Percentiles rank a stretch among this genome's conserved stretches.
Conservation (phyloP, 1,140 invertebrate species). For the Musca domestica region DNA sequence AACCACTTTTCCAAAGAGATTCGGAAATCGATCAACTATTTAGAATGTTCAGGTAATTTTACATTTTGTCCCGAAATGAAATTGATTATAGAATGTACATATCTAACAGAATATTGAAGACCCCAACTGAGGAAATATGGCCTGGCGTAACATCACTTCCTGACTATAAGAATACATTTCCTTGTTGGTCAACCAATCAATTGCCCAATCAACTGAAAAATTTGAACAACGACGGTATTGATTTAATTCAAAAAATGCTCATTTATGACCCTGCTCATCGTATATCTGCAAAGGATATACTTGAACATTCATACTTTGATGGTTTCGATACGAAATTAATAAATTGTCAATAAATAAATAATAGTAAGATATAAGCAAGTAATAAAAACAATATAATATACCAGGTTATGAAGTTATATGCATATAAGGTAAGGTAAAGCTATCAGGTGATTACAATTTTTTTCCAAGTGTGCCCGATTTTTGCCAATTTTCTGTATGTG, state of each 20-base stretch:
- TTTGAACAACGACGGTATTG: conserved; percentile 65
- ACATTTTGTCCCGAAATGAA: not conserved
- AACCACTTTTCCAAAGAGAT: conserved; percentile 91
- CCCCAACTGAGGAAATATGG: conserved; percentile 88
- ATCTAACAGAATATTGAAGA: conserved; percentile 63
- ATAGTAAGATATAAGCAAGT: no score
- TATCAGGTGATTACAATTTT: no score
- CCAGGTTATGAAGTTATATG: no score
- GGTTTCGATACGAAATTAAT: conserved; percentile 53
- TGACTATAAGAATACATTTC: conserved; percentile 70
- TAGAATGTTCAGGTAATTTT: conserved; percentile 77
- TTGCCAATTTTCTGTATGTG: no score
- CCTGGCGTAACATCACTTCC: conserved; percentile 81
- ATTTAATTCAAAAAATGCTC: conserved; percentile 73
- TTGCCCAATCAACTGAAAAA: conserved; percentile 56
- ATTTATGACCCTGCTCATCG: conserved; percentile 71
- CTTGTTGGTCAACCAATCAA: conserved; percentile 36
- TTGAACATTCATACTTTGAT: conserved; percentile 73
- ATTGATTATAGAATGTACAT: no score
- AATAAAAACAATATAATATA: no score
- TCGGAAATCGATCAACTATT: conserved; percentile 96
- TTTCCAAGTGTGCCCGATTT: no score
- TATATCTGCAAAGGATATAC: conserved; percentile 67
- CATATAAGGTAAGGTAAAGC: no score
- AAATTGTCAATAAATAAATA: not conserved